Base-by-base conservation (phyloP, 2,888 invertebrate species). In the Cyclophora albipunctata region DNA sequence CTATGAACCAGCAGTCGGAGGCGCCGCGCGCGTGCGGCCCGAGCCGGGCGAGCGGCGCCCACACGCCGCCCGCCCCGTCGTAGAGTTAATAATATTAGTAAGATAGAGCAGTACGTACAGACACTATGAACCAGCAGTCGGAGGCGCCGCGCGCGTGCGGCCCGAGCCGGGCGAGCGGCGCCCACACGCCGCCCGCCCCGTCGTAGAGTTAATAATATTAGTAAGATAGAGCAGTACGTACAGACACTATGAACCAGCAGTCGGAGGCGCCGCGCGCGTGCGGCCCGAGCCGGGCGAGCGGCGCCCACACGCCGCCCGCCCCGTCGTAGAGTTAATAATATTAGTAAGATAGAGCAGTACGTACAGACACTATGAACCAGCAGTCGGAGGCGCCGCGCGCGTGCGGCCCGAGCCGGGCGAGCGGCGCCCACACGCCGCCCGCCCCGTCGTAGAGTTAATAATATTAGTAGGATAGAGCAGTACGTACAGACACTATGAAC, bases 1-100 rank as follows among this genome's bases (percentile, higher is more conserved):
- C 85, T 54, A 87, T 78, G 49, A 79, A 87, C 85, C 86, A 88
- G 0, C 81, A 67, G 52, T 89, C 89, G 0, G 85, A 84, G 1
- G 65, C 87, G 2, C 87, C 88, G 46, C 70, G 78, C 0, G 81
- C 72, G 75, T 95, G 92, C 52, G 90, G 84, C 62, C 89, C 91
- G 4, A 95, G 92, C 71, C 96, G 93, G 61, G 94, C 93, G 34
- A 95, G 90, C 0, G 96, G 96, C 69, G 93, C 90, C 98, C 98
- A 98, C 3, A 92, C 83, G 42, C 91, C 91, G 48, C 92, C 92
- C 51, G 91, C 84, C 34, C 91, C 83, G 58, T 93, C 92, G 62
- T 94, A 92, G 64, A 97, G 78, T n/a, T n/a, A n/a, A n/a, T n/a
- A n/a, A n/a, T n/a, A n/a, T n/a, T n/a, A n/a, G n/a, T n/a, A n/a